These are phyloP conservation scores for Salvelinus sp. DNA, from an alignment of 2,113 vertebrate species.

Conservation along the genomic window DNA sequence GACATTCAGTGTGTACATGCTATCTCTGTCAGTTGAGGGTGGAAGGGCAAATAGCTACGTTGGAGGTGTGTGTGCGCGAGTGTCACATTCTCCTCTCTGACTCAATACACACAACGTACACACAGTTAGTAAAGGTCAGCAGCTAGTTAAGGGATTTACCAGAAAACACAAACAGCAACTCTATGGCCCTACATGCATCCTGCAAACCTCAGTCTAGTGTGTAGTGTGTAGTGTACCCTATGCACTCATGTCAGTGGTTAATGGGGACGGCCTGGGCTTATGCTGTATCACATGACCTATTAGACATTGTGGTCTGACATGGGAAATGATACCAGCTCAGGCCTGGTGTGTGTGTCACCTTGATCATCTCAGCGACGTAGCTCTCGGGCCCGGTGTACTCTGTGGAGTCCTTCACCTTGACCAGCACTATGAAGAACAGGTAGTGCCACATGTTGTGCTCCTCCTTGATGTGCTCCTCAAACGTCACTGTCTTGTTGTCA, in stretches of 20 bases:
- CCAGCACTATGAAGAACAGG: conserved; percentile 93
- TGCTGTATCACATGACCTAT: conserved; percentile 2
- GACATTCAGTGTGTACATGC: too few species aligned
- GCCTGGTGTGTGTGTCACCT: conserved; percentile 72
- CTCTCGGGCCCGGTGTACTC: conserved; percentile 98
- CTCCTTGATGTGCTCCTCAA: conserved; percentile 96
- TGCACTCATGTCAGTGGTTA: neutral
- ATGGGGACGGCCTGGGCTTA: neutral
- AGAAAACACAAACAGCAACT: too few species aligned
- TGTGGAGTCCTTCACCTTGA: conserved; percentile 97
- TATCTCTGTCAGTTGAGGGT: too few species aligned
- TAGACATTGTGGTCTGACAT: neutral
- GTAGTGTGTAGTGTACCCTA: neutral
- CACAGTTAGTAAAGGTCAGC: too few species aligned
- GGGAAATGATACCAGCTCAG: neutral
- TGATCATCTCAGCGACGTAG: conserved; percentile 98
- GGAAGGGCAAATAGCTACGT: too few species aligned
- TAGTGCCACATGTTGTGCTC: conserved; percentile 99
- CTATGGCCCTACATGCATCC: too few species aligned
- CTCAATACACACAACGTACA: too few species aligned
- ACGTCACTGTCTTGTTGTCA: conserved; percentile 98
- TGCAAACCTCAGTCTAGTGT: neutral
- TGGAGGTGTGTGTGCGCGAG: neutral
- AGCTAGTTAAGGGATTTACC: too few species aligned
- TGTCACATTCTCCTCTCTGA: too few species aligned